These are phyloP conservation scores for Dolichopus griseipennis DNA, from an alignment of 2,888 invertebrate species.

Conservation along the genomic window DNA sequence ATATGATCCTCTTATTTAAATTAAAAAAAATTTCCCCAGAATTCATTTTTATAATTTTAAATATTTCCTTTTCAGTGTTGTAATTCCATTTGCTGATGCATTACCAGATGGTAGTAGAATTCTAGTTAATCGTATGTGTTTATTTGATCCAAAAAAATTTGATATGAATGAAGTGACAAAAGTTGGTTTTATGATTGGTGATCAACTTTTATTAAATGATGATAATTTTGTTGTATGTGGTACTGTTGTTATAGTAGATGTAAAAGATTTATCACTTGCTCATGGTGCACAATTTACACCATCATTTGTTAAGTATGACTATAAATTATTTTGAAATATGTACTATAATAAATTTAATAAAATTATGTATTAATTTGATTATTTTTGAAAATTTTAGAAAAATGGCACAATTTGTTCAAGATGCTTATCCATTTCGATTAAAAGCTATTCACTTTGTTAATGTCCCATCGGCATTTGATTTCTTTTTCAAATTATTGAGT, in stretches of 20 bases:
- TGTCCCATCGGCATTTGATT: slow-evolving; percentile 49
- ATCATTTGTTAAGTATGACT: slow-evolving; percentile 47
- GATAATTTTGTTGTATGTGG: slow-evolving; percentile 46
- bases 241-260: slow-evolving; percentile 44
- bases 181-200: slow-evolving; percentile 12
- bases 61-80: background rate
- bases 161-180: slow-evolving; percentile 13
- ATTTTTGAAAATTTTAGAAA: slow-evolving; percentile 19
- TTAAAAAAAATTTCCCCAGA: background rate
- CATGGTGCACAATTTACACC: slow-evolving; percentile 50
- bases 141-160: slow-evolving; percentile 11
- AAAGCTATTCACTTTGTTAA: slow-evolving; percentile 52
- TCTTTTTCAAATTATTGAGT: slow-evolving; percentile 48
- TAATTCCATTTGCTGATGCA: slow-evolving; percentile 7
- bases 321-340: background rate
- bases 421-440: slow-evolving; percentile 50
- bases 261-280: slow-evolving; percentile 45
- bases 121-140: slow-evolving; percentile 16
- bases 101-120: slow-evolving; percentile 32
- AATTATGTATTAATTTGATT: background rate
- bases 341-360: background rate
- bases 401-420: slow-evolving; percentile 36
- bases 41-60: background rate
- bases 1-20: background rate
- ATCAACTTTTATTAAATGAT: slow-evolving; percentile 36